These are phyloP conservation scores for Rhamphomyia laevipes DNA, from an alignment of 2,888 invertebrate genomes.

Conservation along the genomic window DNA sequence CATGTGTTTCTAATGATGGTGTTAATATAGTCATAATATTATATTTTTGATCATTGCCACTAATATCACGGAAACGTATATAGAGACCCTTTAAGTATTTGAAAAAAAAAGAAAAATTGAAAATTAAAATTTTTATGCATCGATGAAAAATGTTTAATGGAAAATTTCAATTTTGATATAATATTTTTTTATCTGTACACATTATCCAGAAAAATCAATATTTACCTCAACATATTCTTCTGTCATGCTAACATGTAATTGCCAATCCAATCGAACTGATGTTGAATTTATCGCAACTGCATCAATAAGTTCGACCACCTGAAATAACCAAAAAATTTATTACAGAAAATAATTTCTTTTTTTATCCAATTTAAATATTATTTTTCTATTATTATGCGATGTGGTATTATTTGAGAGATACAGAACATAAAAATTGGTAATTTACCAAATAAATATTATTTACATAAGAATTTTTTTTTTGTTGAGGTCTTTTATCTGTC, in stretches of 20 bases:
- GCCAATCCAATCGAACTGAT: slow-evolving; percentile 44
- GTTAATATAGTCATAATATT: slow-evolving; percentile 53
- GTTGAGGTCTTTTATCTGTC: too few relatives aligned
- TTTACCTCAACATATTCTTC: slow-evolving; percentile 38
- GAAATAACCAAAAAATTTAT: slow-evolving; percentile 19
- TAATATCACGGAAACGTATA: slow-evolving; percentile 52
- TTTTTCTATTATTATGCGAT: too few relatives aligned
- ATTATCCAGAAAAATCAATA: not conserved
- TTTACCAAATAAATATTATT: too few relatives aligned
- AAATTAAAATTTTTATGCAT: not conserved
- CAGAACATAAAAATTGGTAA: too few relatives aligned
- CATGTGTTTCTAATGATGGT: slow-evolving; percentile 49
- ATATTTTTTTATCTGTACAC: too few relatives aligned
- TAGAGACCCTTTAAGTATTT: slow-evolving; percentile 46
- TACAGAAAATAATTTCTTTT: too few relatives aligned
- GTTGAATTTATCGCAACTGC: slow-evolving; percentile 44
- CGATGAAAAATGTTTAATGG: not conserved
- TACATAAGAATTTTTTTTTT: too few relatives aligned
- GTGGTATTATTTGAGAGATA: too few relatives aligned
- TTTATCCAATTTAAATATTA: too few relatives aligned
- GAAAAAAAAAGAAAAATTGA: slow-evolving; percentile 21
- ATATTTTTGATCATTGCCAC: slow-evolving; percentile 48
- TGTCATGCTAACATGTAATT: slow-evolving; percentile 33
- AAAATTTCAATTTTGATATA: not conserved
- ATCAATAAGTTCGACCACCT: slow-evolving; percentile 58